phyloP scores from a whole-genome alignment of 2,888 invertebrate species.

The Incurvaria masculella region DNA sequence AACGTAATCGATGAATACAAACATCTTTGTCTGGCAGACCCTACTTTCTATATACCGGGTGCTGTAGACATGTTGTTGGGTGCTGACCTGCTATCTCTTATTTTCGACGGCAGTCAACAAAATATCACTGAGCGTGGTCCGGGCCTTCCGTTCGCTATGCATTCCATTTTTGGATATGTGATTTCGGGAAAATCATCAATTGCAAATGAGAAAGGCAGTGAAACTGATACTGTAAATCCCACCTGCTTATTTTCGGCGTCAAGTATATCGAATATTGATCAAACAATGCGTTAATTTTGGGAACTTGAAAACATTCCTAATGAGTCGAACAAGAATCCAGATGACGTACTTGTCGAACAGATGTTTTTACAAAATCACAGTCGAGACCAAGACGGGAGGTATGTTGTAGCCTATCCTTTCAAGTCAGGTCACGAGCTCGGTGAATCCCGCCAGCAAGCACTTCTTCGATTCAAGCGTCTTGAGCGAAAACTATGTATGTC shows the following conservation, averaged over 20 bases:
- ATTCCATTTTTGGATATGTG: too few relatives aligned
- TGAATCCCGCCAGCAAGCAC: background rate
- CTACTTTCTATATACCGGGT: background rate
- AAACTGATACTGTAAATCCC: too few relatives aligned
- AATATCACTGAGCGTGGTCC: too few relatives aligned
- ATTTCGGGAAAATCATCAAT: too few relatives aligned
- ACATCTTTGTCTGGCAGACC: constrained; percentile 1
- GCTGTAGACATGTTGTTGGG: background rate
- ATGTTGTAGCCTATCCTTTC: constrained; percentile 7
- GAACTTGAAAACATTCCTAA: constrained; percentile 9
- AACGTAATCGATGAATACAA: background rate
- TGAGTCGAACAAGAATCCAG: background rate
- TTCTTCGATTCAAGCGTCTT: background rate
- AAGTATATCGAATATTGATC: too few relatives aligned
- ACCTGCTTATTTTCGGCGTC: too few relatives aligned
- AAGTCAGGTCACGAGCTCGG: constrained; percentile 2
- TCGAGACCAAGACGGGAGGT: constrained; percentile 5
- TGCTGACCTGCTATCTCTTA: background rate
- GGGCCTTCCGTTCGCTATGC: too few relatives aligned
- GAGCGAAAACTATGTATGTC: background rate
- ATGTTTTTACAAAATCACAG: background rate
- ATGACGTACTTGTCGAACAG: constrained; percentile 5
- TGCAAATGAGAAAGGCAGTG: too few relatives aligned
- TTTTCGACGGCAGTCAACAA: too few relatives aligned
- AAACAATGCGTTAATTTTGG: constrained; percentile 7